These are phyloP conservation scores for Alexandromys fortis DNA, from an alignment of 2,113 vertebrate genomes.

Conservation along the genomic window DNA sequence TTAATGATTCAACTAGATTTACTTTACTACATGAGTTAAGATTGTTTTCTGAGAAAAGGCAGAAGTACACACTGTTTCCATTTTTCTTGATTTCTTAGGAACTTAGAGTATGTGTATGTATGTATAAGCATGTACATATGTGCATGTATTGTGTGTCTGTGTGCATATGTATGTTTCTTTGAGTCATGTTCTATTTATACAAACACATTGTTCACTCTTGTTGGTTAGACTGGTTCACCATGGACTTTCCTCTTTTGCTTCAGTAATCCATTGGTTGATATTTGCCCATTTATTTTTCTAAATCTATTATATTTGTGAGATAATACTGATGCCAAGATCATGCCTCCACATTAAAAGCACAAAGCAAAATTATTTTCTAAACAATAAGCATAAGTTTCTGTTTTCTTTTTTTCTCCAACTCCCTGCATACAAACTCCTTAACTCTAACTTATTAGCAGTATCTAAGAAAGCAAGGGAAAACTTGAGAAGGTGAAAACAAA, in stretches of 20 bases:
- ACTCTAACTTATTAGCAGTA: neutral
- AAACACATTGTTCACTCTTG: neutral
- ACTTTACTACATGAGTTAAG: neutral
- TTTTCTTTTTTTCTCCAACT: neutral
- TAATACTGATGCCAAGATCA: neutral
- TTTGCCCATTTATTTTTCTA: neutral
- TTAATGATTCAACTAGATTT: neutral
- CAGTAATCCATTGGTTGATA: neutral
- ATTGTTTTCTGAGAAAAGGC: neutral
- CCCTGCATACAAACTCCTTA: neutral
- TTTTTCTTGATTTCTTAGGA: neutral
- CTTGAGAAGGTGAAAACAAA: neutral
- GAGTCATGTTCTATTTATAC: neutral
- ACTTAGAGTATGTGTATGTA: neutral
- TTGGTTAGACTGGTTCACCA: neutral
- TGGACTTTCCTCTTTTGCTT: neutral
- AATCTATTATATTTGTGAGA: neutral
- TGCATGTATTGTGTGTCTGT: neutral
- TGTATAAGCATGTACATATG: neutral
- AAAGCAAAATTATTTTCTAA: constrained; percentile 16
- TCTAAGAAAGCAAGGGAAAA: neutral
- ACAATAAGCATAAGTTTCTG: neutral
- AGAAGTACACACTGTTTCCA: neutral
- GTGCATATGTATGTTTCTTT: neutral
- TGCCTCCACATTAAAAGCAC: neutral